Conservation (phyloP, 2,113 vertebrate species). For the Platichthys stellatus region DNA sequence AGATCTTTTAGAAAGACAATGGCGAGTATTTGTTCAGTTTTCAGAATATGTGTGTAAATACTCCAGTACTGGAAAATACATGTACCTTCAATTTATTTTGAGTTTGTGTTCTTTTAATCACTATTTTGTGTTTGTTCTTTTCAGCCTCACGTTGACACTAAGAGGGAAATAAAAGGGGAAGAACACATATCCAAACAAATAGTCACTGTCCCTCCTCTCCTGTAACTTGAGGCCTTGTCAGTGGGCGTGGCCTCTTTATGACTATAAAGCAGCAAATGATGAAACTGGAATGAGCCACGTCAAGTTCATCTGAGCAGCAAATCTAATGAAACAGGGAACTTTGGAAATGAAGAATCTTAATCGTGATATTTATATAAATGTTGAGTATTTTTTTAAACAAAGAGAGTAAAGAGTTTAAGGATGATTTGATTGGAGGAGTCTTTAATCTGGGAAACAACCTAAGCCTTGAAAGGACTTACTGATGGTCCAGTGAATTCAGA, state of each 20-base stretch:
- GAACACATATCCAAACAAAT: slow-evolving; percentile 34
- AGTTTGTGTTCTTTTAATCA: slow-evolving; percentile 8
- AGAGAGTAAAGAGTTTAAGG: neutral
- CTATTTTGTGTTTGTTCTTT: neutral
- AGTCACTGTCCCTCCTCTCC: slow-evolving; percentile 19
- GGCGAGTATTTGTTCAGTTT: neutral
- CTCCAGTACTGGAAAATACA: neutral
- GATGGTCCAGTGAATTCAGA: neutral
- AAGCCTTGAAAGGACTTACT: neutral
- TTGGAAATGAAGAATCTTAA: slow-evolving; percentile 23
- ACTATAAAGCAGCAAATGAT: slow-evolving; percentile 54
- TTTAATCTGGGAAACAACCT: neutral
- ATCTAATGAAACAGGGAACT: slow-evolving; percentile 47
- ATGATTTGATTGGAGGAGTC: no score
- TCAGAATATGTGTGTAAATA: neutral
- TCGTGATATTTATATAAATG: no score
- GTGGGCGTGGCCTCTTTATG: slow-evolving; percentile 59
- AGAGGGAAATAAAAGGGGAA: slow-evolving; percentile 17
- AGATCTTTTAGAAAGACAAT: neutral
- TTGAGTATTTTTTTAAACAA: neutral
- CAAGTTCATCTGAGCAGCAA: slow-evolving; percentile 48
- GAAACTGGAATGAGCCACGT: slow-evolving; percentile 42
- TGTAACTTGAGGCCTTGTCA: slow-evolving; percentile 24
- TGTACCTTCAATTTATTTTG: neutral
- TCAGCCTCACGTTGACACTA: slow-evolving; percentile 30